A percentile compares a stretch with the other conserved stretches of the same genome.
Evolutionary conservation across 2,888 invertebrate genomes (phyloP).

Genomic region (Andrena praecox): DNA sequence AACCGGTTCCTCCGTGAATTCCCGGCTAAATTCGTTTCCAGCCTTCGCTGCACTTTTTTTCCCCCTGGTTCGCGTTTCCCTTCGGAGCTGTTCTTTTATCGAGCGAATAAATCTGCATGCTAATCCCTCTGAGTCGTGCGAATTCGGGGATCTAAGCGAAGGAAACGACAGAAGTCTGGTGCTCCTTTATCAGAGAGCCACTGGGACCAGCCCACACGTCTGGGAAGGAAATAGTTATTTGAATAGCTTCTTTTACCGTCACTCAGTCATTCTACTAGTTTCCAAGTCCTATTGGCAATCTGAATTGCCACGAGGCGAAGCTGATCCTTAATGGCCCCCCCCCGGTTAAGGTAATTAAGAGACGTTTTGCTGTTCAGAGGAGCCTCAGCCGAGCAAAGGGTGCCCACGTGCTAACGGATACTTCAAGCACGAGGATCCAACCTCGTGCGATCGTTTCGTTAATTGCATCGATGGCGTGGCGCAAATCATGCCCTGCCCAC

Average conservation of each 20-base stretch:
- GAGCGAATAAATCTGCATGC: conserved; percentile 29
- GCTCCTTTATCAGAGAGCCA: neutral
- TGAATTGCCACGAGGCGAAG: no score
- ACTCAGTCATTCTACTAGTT: no score
- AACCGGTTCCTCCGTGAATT: conserved; percentile 57
- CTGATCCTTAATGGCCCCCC: no score
- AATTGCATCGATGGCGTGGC: conserved; percentile 91
- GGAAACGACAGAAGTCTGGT: neutral
- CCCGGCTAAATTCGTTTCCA: conserved; percentile 14
- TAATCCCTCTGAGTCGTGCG: conserved; percentile 5
- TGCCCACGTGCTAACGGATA: conserved; percentile 93
- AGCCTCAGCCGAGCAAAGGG: conserved; percentile 89
- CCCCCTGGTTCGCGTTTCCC: neutral
- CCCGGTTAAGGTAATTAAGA: no score
- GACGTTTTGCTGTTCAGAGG: conserved; percentile 86
- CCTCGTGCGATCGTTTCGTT: conserved; percentile 91
- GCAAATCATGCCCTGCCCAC: conserved; percentile 89
- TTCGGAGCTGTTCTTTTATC: neutral
- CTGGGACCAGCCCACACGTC: neutral
- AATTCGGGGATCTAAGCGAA: neutral
- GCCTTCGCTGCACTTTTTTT: neutral
- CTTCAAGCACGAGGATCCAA: conserved; percentile 91
- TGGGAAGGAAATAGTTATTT: neutral
- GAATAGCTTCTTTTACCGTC: no score
- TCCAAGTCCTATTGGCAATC: no score